Conservation (phyloP, 2,113 vertebrate species). For the Phrynosoma blainvillii region DNA sequence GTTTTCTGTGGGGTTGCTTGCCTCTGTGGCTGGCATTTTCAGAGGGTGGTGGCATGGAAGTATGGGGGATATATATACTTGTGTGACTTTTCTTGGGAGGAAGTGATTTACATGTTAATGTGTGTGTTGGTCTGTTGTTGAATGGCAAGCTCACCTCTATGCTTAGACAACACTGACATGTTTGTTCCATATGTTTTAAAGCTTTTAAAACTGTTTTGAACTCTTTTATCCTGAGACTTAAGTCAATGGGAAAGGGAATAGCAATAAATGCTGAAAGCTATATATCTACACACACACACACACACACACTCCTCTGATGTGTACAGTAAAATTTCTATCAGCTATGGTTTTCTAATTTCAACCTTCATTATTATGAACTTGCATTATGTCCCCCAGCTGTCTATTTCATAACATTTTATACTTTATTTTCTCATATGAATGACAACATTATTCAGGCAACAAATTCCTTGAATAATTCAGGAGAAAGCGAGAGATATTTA, state of each 20-base stretch:
- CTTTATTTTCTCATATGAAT: neutral
- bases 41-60: too few relatives aligned
- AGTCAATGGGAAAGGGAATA: neutral
- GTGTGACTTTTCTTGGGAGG: too few relatives aligned
- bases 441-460: neutral
- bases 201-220: neutral
- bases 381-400: neutral
- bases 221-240: neutral
- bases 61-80: too few relatives aligned
- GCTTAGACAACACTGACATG: neutral
- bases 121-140: too few relatives aligned
- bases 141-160: neutral
- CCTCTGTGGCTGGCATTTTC: too few relatives aligned
- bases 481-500: neutral
- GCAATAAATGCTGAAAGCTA: neutral
- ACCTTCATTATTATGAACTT: neutral
- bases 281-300: neutral
- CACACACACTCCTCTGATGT: neutral
- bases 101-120: too few relatives aligned
- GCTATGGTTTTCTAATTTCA: neutral
- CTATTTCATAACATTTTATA: neutral
- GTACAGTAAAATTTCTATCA: neutral
- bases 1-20: too few relatives aligned
- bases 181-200: neutral
- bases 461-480: neutral